Conservation (phyloP, 2,797 vertebrate genomes). For the Notoglanidium macrostoma region DNA sequence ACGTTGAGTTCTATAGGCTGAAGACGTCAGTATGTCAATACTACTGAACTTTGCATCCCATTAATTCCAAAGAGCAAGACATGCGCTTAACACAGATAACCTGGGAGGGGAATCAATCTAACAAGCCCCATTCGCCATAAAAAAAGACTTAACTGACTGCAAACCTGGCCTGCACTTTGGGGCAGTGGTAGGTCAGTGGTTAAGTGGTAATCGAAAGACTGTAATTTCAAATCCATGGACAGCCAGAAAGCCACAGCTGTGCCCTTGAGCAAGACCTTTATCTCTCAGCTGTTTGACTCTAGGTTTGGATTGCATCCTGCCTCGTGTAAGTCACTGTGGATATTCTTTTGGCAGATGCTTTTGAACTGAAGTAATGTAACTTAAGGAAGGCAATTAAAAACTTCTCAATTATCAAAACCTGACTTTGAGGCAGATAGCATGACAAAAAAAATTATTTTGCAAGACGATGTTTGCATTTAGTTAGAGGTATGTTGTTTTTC, state of each 20-base stretch:
- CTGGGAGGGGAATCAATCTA: neutral
- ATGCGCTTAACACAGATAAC: neutral
- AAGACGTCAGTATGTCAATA: neutral
- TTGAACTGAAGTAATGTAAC: too few relatives aligned
- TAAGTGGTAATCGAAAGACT: neutral
- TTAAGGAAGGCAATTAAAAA: neutral
- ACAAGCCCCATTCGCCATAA: neutral
- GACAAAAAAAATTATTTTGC: neutral
- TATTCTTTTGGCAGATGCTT: too few relatives aligned
- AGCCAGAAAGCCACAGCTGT: conserved; percentile 9
- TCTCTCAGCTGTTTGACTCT: conserved; percentile 23
- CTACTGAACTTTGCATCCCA: neutral
- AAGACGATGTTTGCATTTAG: neutral
- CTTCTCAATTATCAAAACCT: conserved; percentile 6
- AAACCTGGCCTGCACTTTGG: neutral
- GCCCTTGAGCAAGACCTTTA: conserved; percentile 33
- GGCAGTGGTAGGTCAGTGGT: neutral
- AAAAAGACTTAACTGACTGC: neutral
- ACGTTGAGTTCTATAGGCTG: neutral
- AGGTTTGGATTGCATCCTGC: conserved; percentile 1
- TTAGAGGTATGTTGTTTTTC: neutral
- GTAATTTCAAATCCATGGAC: conserved; percentile 7
- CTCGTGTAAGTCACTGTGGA: neutral
- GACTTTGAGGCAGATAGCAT: neutral
- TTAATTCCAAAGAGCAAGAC: neutral